Evolutionary conservation across 2,113 vertebrate species (phyloP), one percentile per base, ranked within the genome.

Genomic region (Laterallus jamaicensis): DNA sequence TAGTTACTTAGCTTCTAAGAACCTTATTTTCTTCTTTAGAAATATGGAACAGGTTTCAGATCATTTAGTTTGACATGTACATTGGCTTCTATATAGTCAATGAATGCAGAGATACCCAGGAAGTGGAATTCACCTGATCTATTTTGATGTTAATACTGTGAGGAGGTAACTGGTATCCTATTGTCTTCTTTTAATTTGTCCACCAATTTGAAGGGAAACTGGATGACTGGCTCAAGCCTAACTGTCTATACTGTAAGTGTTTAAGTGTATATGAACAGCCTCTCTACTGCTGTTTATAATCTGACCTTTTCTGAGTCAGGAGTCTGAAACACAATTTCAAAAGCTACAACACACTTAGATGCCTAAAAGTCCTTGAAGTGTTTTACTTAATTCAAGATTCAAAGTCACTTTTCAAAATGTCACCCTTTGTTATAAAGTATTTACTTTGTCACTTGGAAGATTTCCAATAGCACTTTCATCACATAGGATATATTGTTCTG

Each of bases 361-460:
- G 3, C 17, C 40, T 90, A 81, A 67, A 86, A 70, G 47, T 67
- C 44, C 77, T 77, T 75, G 71, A 70, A 60, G 8, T 58, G 67
- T 78, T 92, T 92, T 88, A 83, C 39, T 47, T 52, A 24, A 75
- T 74, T 68, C 11, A 44, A 63, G 12, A 19, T 64, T 82, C 24
- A 0, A 86, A 81, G 35, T 39, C 15, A 78, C 31, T 49, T 90
- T 77, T 71, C 55, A 86, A 88, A 93, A 83, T 32, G 26, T 42
- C 88, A 44, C 19, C 7, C 8, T 86, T 90, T 93, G n/a, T 52
- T 62, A 62, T 80, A 73, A 89, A 73, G 47, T 76, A 80, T 79
- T 89, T 95, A 20, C 67, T 95, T 93, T 94, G 76, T 60, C 44
- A 71, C 29, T 64, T 88, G 88, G 85, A 88, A 85, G 40, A 88